Conservation (phyloP, 1,140 invertebrate genomes). For the Schlechtendalia chinensis region DNA sequence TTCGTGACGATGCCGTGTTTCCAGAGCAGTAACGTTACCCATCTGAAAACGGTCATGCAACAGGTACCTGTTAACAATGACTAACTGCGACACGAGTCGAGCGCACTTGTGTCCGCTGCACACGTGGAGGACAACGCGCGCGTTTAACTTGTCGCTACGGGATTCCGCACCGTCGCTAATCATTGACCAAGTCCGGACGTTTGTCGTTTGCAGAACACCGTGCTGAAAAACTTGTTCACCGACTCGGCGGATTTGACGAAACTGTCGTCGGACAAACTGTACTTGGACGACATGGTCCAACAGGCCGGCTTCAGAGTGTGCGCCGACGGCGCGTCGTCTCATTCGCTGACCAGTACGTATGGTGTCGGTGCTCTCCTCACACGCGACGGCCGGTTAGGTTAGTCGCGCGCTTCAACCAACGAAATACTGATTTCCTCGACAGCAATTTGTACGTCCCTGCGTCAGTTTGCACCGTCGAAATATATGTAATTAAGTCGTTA, state of each 20-base stretch:
- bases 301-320: constrained; percentile 5
- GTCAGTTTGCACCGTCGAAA: no score
- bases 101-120: no score
- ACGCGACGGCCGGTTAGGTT: no score
- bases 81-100: no score
- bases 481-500: no score
- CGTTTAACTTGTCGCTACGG: no score
- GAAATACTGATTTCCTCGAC: background rate
- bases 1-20: constrained; percentile 42
- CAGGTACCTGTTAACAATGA: no score
- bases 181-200: no score
- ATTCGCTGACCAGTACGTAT: constrained; percentile 29
- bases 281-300: constrained; percentile 31
- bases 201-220: background rate
- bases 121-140: no score
- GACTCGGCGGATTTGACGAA: constrained; percentile 12
- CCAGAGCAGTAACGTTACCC: constrained; percentile 10
- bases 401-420: background rate
- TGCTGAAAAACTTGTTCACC: constrained; percentile 5
- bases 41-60: constrained; percentile 23
- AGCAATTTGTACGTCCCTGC: no score
- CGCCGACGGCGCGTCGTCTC: background rate
- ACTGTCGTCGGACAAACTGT: constrained; percentile 27
- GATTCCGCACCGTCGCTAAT: no score
- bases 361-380: background rate